Evolutionary conservation across 2,888 invertebrate genomes (phyloP), one percentile per base, ranked within the genome.

Genomic region (Tridacna crocea): DNA sequence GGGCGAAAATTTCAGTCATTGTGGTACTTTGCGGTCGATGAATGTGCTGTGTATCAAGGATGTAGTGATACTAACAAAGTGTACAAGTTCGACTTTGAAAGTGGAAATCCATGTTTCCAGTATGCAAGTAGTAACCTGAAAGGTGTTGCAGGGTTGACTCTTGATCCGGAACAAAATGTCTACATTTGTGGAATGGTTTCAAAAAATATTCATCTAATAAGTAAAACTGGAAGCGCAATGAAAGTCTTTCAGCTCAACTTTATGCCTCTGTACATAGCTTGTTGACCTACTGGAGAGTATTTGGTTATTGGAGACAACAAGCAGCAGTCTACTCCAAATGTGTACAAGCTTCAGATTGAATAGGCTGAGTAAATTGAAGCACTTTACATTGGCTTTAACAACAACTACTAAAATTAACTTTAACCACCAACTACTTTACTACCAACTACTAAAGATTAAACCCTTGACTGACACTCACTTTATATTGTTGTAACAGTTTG

Each of bases 11-110:
- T 66, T 36, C 13, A 66, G 36, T 36, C 66, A 13, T 27, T 66
- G 15, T 66, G 27, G 66, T 66, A 36, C 66, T 66, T 66, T 36
- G 36, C 66, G 13, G 36, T 66, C 27, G 36, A 66, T 26, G 36
- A 12, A 13, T 15, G 36, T 27, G 2, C 1, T 26, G 36, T 66
- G 13, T 66, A 66, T 27, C 66, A 66, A 24, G 24, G 27, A 15
- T 66, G 66, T 36, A 36, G 66, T 15, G 36, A 66, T 6, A 66
- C 36, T 1, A 36, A 66, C 15, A 2, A 26, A 36, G 36, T 66
- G 66, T 66, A 66, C 66, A 36, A 26, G 36, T 66, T 66, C 12
- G 36, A 66, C 36, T 36, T 66, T 13, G 36, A 66, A 13, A 24
- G 24, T n/a, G 63, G 63, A 19, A 63, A 13, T 13, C 17, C 63